These are phyloP conservation scores for Melopsittacus undulatus DNA, from an alignment of 2,797 vertebrate genomes.

Conservation along the genomic window DNA sequence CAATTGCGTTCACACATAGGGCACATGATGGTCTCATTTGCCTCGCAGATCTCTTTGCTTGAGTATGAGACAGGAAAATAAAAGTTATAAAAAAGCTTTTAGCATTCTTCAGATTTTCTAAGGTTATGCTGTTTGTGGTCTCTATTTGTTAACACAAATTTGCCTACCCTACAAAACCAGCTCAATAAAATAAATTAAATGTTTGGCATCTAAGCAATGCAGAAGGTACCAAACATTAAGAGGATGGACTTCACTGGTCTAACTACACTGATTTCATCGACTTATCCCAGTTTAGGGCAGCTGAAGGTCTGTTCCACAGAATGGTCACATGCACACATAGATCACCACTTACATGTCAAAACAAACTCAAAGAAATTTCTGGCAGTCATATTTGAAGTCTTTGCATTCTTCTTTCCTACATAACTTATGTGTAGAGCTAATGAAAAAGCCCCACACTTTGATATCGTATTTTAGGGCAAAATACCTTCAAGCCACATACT, in stretches of 20 bases:
- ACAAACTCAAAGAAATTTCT: not conserved
- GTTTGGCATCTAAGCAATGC: not conserved
- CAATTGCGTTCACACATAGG: constrained; percentile 96
- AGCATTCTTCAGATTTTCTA: not conserved
- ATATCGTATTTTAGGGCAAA: not conserved
- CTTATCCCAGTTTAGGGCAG: not conserved
- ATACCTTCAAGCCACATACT: not conserved
- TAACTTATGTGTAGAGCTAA: not conserved
- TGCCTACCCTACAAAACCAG: not conserved
- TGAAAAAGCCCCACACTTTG: not conserved
- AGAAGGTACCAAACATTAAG: not conserved
- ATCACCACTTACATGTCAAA: not conserved
- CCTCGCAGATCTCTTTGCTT: constrained; percentile 97
- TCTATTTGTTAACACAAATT: not conserved
- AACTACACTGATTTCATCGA: not conserved
- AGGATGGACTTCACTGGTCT: not conserved
- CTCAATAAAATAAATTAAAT: not conserved
- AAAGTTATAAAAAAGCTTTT: not conserved
- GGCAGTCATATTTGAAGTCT: not conserved
- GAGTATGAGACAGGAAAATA: constrained; percentile 13
- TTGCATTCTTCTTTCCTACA: not conserved
- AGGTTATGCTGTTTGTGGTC: not conserved
- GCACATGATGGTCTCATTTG: constrained; percentile 94
- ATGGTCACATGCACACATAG: rapidly evolving
- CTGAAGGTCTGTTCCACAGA: not conserved